These are phyloP conservation scores for Mystacides longicornis DNA, from an alignment of 2,888 invertebrate genomes.

Conservation along the genomic window DNA sequence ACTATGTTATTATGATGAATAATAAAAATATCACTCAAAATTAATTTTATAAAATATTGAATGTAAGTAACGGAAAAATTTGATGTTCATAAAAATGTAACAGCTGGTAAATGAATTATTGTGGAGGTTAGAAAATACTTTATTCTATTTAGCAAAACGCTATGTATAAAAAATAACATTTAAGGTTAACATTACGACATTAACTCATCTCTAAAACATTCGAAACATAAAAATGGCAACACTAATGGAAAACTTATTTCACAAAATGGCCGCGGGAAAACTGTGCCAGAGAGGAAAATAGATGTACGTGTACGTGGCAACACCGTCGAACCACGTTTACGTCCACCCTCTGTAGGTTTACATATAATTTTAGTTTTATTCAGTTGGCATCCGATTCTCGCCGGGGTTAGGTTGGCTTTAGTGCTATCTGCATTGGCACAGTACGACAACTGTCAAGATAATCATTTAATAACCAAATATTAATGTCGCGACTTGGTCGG, in stretches of 20 bases:
- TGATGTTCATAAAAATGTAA: too few species aligned
- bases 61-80: too few species aligned
- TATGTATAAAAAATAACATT: too few species aligned
- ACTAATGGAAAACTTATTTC: background rate
- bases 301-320: constrained; percentile 8
- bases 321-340: constrained; percentile 4
- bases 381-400: constrained; percentile 19
- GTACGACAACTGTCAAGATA: constrained; percentile 19
- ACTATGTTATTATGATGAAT: too few species aligned
- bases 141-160: too few species aligned
- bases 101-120: too few species aligned
- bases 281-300: constrained; percentile 9
- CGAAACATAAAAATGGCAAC: too few species aligned
- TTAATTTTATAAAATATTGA: too few species aligned
- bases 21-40: too few species aligned
- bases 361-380: constrained; percentile 15
- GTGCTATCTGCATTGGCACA: constrained; percentile 17
- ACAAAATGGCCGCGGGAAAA: background rate
- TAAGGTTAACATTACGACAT: too few species aligned
- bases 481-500: constrained; percentile 7
- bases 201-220: too few species aligned
- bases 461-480: constrained; percentile 11
- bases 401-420: constrained; percentile 17
- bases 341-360: background rate
- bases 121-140: too few species aligned